Evolutionary conservation across 2,888 invertebrate genomes (phyloP), one percentile per base, ranked within the genome.

Genomic region (Unio pictorum): DNA sequence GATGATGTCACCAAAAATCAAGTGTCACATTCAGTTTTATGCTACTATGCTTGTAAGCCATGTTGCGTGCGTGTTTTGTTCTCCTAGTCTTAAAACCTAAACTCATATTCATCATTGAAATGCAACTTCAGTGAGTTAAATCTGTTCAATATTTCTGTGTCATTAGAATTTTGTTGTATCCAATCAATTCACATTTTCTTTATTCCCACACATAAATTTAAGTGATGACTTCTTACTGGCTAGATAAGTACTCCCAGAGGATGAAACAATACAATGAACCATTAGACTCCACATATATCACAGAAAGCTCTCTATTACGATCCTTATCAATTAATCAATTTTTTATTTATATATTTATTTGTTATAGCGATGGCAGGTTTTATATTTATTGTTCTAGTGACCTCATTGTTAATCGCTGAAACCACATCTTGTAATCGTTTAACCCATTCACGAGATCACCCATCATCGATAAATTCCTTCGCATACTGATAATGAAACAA

Each of bases 261-360:
- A 85, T 67, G 59, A 69, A 59, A 80, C 78, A n/a, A 63, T 85
- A 26, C 65, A 28, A 64, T 74, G 18, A 63, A 84, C 17, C 67
- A 68, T 15, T 81, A 85, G 55, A 73, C 79, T 1, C 71, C 86
- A 18, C 81, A 81, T 69, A 72, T 86, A 28, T 83, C 84, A 3
- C 80, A 85, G 71, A 75, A 80, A 70, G 83, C 81, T 8, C 70
- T 85, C n/a, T 62, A 69, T 15, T 71, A 74, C 66, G 76, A 84
- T 61, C 75, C 75, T 1, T 61, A 70, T 56, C 70, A 73, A 26
- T 70, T 83, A n/a, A n/a, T n/a, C n/a, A n/a, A n/a, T n/a, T n/a
- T n/a, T n/a, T n/a, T n/a, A n/a, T n/a, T n/a, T n/a, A n/a, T n/a
- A n/a, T n/a, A n/a, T n/a, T n/a, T n/a, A n/a, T n/a, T n/a, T n/a